These are phyloP conservation scores for Dryobotodes eremita DNA, from an alignment of 2,888 invertebrate genomes.

Conservation along the genomic window DNA sequence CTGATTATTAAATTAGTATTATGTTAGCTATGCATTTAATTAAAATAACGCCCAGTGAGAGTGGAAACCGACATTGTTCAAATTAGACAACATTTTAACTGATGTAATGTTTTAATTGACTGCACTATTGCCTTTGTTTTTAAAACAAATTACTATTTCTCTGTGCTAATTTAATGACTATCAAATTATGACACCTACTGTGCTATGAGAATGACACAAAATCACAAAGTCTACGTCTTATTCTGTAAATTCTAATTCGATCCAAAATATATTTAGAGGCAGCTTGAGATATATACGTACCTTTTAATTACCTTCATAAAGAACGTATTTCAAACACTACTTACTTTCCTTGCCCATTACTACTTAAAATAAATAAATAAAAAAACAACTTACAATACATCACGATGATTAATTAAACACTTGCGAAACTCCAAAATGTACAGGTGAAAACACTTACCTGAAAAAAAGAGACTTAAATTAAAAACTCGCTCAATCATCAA, in stretches of 20 bases:
- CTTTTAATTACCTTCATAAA: background rate
- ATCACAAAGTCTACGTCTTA: background rate
- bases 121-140: background rate
- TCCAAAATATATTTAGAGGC: background rate
- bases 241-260: background rate
- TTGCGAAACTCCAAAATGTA: conserved; percentile 53
- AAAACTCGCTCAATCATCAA: conserved; percentile 76
- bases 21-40: background rate
- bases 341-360: background rate
- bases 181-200: background rate
- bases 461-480: conserved; percentile 73
- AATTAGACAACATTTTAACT: background rate
- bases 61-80: conserved; percentile 1
- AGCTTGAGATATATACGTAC: background rate
- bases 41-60: background rate
- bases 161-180: background rate
- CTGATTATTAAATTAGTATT: conserved; percentile 35
- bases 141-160: background rate
- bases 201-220: background rate
- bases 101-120: background rate
- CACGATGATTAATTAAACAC: conserved; percentile 59
- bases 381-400: conserved; percentile 50
- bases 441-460: conserved; percentile 73
- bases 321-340: background rate
- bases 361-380: conserved; percentile 27